Evolutionary conservation across 1,140 invertebrate genomes (phyloP), one percentile per base, ranked within the genome.

Genomic region (Drosophila bocki): DNA sequence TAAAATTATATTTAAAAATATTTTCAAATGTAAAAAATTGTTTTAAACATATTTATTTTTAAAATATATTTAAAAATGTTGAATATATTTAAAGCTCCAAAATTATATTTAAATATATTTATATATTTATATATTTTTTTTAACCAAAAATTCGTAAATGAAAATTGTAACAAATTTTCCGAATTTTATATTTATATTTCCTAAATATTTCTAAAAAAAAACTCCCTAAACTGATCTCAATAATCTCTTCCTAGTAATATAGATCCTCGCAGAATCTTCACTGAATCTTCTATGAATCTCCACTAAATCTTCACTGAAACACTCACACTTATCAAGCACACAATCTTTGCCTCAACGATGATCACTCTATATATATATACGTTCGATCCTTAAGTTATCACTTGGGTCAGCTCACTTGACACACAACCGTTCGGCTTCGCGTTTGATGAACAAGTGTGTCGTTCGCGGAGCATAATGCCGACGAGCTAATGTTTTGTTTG

Each of bases 381-480:
- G n/a, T 54, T 11, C 19, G 71, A 75, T 53, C 50, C 29, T 48
- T 58, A 13, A 35, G 44, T 33, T 78, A 41, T 44, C 51, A 59
- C 35, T 68, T 39, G 29, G n/a, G n/a, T 51, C 47, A 44, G 35
- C 39, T 69, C 85, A 87, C 85, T 91, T 91, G 75, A 82, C 65
- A 88, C 78, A 88, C 83, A 88, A 91, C 88, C 83, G 68, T 80
- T 75, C 88, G 75, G 83, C 47, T 88, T 83, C 80, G 83, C 83
- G 83, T 84, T 88, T 88, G 78, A 82, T 75, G 78, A 91, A 91
- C 88, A 91, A 91, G 88, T 91, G 88, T 91, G 80, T 85, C 71
- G 78, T 64, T 67, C 37, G 69, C 48, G 42, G 53, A 82, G 78
- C 81, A 75, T 78, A 76, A 76, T 85, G 85, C 85, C 85, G 75